Evolutionary conservation across 2,113 vertebrate genomes (phyloP).

Genomic region (Neodontobutis hainanensis): DNA sequence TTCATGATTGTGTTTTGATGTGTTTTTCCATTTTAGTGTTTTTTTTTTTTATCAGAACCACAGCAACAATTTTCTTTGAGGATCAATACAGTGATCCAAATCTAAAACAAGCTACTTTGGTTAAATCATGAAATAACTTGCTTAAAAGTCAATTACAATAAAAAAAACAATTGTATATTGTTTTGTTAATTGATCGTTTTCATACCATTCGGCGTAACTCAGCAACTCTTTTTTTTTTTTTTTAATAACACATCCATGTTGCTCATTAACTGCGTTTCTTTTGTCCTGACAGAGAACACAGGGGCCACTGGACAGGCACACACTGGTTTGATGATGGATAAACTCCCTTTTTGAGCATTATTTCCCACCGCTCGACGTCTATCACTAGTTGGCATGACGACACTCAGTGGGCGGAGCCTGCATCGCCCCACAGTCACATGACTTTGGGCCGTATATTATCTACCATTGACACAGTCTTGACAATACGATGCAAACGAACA

Average conservation of each 20-base stretch:
- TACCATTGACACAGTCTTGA: constrained; percentile 94
- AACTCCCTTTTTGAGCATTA: constrained; percentile 61
- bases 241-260: constrained; percentile 1
- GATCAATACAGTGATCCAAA: too few species aligned
- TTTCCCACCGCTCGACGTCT: constrained; percentile 54
- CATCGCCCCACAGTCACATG: constrained; percentile 85
- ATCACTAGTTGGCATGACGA: constrained; percentile 93
- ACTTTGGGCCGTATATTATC: constrained; percentile 76
- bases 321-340: constrained; percentile 91
- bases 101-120: too few species aligned
- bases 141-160: too few species aligned
- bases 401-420: constrained; percentile 68
- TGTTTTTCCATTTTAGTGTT: too few species aligned
- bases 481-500: constrained; percentile 88
- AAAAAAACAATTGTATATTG: too few species aligned
- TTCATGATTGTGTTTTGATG: too few species aligned
- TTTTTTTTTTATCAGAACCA: too few species aligned
- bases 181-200: too few species aligned
- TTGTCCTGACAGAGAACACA: constrained; percentile 65
- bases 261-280: neutral
- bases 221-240: neutral
- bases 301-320: constrained; percentile 96
- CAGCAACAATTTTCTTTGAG: too few species aligned
- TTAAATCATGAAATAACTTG: too few species aligned
- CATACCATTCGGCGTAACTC: too few species aligned